Conservation (phyloP, 2,888 invertebrate genomes). For the Acanthococcus lagerstroemiae region DNA sequence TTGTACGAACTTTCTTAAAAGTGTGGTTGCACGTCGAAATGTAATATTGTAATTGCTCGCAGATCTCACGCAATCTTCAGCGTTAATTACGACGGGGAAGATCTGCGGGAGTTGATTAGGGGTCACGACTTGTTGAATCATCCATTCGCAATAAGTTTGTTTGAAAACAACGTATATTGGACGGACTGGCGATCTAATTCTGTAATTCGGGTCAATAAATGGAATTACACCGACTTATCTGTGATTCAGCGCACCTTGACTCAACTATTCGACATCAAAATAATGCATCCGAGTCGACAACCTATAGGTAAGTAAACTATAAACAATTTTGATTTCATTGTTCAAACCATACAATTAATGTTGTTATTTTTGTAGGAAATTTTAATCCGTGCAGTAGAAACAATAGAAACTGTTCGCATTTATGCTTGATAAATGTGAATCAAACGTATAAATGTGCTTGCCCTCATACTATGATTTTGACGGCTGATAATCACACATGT, state of each 20-base stretch:
- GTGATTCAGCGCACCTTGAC: constrained; percentile 71
- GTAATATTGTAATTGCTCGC: constrained; percentile 2
- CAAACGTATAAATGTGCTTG: constrained; percentile 63
- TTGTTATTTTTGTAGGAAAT: constrained; percentile 27
- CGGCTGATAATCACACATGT: constrained; percentile 55
- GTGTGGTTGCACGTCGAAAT: background rate
- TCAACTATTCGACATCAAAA: constrained; percentile 84
- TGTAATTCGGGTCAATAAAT: constrained; percentile 78
- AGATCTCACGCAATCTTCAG: constrained; percentile 80
- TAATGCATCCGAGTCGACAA: constrained; percentile 66
- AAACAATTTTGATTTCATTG: background rate
- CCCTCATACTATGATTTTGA: constrained; percentile 75
- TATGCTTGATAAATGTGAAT: constrained; percentile 62
- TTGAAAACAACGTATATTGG: constrained; percentile 83
- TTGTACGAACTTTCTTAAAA: background rate
- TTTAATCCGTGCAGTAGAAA: constrained; percentile 53
- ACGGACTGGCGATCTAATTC: constrained; percentile 87
- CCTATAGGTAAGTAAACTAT: constrained; percentile 45
- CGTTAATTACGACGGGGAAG: constrained; percentile 66
- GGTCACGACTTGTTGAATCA: constrained; percentile 68
- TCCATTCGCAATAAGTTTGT: constrained; percentile 79
- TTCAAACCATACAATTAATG: background rate
- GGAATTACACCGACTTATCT: constrained; percentile 66
- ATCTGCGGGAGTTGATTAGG: constrained; percentile 57
- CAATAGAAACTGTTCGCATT: constrained; percentile 71